A percentile compares a stretch with the other conserved stretches of the same genome.
Conservation (phyloP, 2,797 vertebrate genomes). For the Lycodopsis pacificus region DNA sequence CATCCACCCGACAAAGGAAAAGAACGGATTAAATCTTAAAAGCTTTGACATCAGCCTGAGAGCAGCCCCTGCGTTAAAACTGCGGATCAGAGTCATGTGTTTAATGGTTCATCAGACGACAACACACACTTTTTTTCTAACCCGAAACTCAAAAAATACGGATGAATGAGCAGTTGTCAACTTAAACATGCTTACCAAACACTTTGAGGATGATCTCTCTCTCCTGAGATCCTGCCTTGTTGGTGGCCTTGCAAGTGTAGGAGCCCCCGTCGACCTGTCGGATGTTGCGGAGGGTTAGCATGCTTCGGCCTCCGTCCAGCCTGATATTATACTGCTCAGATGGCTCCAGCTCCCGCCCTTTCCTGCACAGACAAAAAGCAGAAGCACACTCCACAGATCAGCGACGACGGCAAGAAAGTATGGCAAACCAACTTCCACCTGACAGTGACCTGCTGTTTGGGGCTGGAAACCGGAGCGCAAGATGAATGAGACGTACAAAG, state of each 20-base stretch:
- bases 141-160: too few species aligned
- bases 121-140: too few species aligned
- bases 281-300: conserved; percentile 91
- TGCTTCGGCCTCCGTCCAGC: conserved; percentile 87
- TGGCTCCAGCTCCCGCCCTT: conserved; percentile 90
- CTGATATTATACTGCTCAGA: conserved; percentile 88
- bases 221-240: conserved; percentile 95
- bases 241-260: conserved; percentile 92
- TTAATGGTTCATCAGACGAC: neutral
- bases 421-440: too few species aligned
- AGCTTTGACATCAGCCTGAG: too few species aligned
- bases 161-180: neutral
- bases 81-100: neutral
- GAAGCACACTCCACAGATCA: neutral
- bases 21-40: too few species aligned
- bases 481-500: too few species aligned
- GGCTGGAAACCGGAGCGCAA: conserved; percentile 14
- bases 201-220: conserved; percentile 94
- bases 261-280: conserved; percentile 89
- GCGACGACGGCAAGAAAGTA: too few species aligned
- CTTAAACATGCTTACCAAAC: conserved; percentile 88
- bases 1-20: too few species aligned
- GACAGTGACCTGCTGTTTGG: too few species aligned
- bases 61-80: too few species aligned
- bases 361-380: conserved; percentile 79